Base-by-base conservation (phyloP, 53 echinoderm and acorn worm species). In the Echinometra lucunter region DNA sequence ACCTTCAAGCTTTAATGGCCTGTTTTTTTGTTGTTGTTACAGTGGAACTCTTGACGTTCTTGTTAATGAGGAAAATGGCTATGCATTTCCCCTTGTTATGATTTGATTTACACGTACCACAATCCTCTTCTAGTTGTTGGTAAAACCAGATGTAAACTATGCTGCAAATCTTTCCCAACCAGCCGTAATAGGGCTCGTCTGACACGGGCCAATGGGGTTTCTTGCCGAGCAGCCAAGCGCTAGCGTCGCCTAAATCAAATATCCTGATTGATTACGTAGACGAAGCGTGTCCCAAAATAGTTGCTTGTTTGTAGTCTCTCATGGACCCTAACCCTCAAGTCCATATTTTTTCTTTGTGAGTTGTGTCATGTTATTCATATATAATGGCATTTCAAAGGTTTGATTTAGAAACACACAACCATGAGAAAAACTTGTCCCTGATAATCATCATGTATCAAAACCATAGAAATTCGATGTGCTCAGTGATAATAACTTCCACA, bases 231-330 rank as follows among this genome's bases (percentile, higher is more conserved):
- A 49, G 13, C 85, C 53, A 49, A 85, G 53, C 49, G 85, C 53
- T 12, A 27, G 45, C 49, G 49, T 85, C 85, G 45, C 85, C 85
- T 85, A 85, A 85, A 47, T 85, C 85, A 85, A 85, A 85, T 85
- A 85, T 85, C 85, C 85, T 85, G 85, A 49, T 12, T 21, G 49
- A 85, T 85, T 85, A 49, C 49, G 49, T 45, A 47, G 85, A 49
- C 49, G 28, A 85, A 85, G 85, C 85, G 47, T 85, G 85, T 85
- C 85, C 85, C 85, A 47, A 85, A 85, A 85, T 85, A 85, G 49
- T 15, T 30, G 28, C 47, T 27, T 85, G 85, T 85, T 85, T 85
- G 85, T 6, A 27, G 45, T 47, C 47, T 8, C 49, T 27, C 53
- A 28, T 47, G 85, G 85, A 10, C 85, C 85, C 8, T 1, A 21